phyloP scores from a whole-genome alignment of 1,140 invertebrate species.

The Sitodiplosis mosellana region DNA sequence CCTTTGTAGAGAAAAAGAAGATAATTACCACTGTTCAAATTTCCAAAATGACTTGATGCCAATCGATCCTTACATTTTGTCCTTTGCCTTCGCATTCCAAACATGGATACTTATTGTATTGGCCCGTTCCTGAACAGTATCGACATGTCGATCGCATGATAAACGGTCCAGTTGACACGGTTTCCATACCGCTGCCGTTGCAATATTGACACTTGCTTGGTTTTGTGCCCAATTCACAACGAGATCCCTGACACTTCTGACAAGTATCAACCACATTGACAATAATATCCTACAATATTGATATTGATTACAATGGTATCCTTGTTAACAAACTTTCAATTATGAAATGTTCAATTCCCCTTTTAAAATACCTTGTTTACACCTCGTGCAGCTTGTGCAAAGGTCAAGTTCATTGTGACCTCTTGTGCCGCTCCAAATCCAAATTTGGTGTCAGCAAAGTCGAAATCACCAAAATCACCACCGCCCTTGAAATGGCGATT shows the following conservation, averaged over 20 bases:
- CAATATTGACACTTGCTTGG: constrained; percentile 75
- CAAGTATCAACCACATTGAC: constrained; percentile 89
- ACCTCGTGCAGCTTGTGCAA: constrained; percentile 89
- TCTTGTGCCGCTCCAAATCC: constrained; percentile 85
- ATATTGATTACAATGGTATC: too few relatives aligned
- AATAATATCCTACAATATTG: too few relatives aligned
- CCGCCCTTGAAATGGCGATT: constrained; percentile 46
- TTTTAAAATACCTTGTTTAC: too few relatives aligned
- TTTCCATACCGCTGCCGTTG: constrained; percentile 95
- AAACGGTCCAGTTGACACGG: constrained; percentile 79
- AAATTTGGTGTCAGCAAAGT: constrained; percentile 67
- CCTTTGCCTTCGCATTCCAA: constrained; percentile 87
- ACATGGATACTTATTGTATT: constrained; percentile 83
- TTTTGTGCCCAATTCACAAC: constrained; percentile 77
- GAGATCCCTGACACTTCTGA: constrained; percentile 65
- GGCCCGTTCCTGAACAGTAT: constrained; percentile 72
- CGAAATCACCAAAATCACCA: constrained; percentile 57
- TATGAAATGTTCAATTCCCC: too few relatives aligned
- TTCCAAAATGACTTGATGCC: not conserved
- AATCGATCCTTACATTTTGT: constrained; percentile 40
- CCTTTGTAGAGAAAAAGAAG: constrained; percentile 24
- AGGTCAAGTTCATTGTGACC: constrained; percentile 78
- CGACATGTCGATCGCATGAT: constrained; percentile 93
- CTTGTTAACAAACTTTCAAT: too few relatives aligned
- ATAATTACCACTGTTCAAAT: not conserved